Percentiles rank a stretch among this genome's conserved stretches.
These are phyloP conservation scores for Solea solea DNA, from an alignment of 2,113 vertebrate species.

Conservation along the genomic window DNA sequence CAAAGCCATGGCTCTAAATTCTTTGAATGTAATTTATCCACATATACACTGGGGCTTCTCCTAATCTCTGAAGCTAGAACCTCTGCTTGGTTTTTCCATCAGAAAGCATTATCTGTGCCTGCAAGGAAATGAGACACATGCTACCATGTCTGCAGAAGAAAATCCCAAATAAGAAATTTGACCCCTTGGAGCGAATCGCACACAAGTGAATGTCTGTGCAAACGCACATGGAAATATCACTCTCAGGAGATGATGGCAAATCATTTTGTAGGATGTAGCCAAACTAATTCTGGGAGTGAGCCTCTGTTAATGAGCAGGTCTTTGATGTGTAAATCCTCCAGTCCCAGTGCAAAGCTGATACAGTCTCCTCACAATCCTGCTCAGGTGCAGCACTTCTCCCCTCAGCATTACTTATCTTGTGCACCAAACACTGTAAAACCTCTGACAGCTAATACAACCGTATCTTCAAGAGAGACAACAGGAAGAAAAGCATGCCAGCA, in stretches of 20 bases:
- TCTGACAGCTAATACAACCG: conserved; percentile 38
- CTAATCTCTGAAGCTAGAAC: conserved; percentile 47
- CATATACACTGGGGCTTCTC: conserved; percentile 26
- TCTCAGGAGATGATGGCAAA: conserved; percentile 53
- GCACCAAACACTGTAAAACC: conserved; percentile 38
- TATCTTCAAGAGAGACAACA: conserved; percentile 8
- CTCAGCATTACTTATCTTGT: conserved; percentile 60
- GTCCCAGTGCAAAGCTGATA: conserved; percentile 63
- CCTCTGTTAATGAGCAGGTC: conserved; percentile 68
- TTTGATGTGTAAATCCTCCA: conserved; percentile 80
- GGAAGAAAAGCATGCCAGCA: neutral
- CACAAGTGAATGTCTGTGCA: neutral
- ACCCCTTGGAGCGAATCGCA: conserved; percentile 30
- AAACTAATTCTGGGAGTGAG: conserved; percentile 73
- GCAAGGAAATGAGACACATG: conserved; percentile 44
- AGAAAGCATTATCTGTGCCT: conserved; percentile 48
- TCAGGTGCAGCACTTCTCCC: conserved; percentile 60
- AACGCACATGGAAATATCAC: neutral
- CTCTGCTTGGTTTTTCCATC: conserved; percentile 53
- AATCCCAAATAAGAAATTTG: conserved; percentile 50
- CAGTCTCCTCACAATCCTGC: conserved; percentile 56
- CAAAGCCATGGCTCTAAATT: conserved; percentile 16
- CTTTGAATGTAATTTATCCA: conserved; percentile 59
- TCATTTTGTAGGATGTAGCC: conserved; percentile 66
- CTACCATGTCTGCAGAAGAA: conserved; percentile 35